Conservation (phyloP, 2,888 invertebrate genomes). For the Lydus trimaculatus region DNA sequence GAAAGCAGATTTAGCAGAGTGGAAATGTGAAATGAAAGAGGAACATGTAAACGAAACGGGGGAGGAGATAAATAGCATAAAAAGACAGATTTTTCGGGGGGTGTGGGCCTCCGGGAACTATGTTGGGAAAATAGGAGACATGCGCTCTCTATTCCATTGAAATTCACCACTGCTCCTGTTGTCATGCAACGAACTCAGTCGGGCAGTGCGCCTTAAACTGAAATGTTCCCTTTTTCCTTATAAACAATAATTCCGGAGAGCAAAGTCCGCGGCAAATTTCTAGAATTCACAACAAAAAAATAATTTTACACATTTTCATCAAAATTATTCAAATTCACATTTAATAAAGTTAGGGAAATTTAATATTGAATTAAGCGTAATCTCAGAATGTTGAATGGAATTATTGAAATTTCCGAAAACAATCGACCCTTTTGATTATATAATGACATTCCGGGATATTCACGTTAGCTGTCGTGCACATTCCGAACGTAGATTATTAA, state of each 20-base stretch:
- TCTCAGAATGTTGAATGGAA: slow-evolving; percentile 7
- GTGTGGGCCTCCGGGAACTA: slow-evolving; percentile 48
- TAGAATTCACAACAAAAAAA: not conserved
- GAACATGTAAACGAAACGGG: slow-evolving; percentile 55
- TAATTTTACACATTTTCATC: not conserved
- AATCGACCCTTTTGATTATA: slow-evolving; percentile 32
- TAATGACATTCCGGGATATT: slow-evolving; percentile 34
- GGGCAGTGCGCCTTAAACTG: slow-evolving; percentile 43
- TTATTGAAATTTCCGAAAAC: slow-evolving; percentile 33
- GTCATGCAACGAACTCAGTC: slow-evolving; percentile 48
- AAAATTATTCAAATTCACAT: not conserved
- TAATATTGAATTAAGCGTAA: not conserved
- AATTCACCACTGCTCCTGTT: slow-evolving; percentile 46
- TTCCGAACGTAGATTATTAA: slow-evolving; percentile 40
- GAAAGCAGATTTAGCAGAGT: slow-evolving; percentile 54
- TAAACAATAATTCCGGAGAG: not conserved
- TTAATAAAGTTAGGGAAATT: not conserved
- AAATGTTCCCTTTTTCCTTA: not conserved
- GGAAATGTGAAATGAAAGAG: slow-evolving; percentile 55
- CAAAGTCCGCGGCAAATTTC: slow-evolving; percentile 1
- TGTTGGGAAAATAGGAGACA: slow-evolving; percentile 46
- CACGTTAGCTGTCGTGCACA: slow-evolving; percentile 36
- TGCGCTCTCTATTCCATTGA: slow-evolving; percentile 44
- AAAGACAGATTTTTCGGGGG: slow-evolving; percentile 53
- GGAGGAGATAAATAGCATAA: slow-evolving; percentile 54